Percentiles rank a stretch among this genome's conserved stretches.
Conservation (phyloP, 2,888 invertebrate species). For the Calephelis perditalis region DNA sequence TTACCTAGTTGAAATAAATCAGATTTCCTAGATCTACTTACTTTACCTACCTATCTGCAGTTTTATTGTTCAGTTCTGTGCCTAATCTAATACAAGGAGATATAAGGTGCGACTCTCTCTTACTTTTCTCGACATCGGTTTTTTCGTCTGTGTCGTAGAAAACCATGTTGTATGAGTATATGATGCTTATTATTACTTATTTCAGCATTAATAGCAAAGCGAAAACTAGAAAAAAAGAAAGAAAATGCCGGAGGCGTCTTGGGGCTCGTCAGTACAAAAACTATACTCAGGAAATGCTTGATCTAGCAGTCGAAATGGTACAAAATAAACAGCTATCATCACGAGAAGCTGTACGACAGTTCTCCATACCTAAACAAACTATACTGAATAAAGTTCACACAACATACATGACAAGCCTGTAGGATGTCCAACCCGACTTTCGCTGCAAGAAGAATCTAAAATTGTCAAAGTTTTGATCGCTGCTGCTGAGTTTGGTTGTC, state of each 20-base stretch:
- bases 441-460: conserved; percentile 20
- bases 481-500: conserved; percentile 26
- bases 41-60: too few relatives aligned
- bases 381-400: conserved; percentile 24
- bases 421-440: conserved; percentile 21
- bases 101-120: too few relatives aligned
- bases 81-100: too few relatives aligned
- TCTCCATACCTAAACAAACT: conserved; percentile 25
- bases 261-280: conserved; percentile 23
- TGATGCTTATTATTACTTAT: too few relatives aligned
- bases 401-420: conserved; percentile 22
- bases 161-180: too few relatives aligned
- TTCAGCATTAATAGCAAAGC: too few relatives aligned
- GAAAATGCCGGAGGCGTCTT: conserved; percentile 6
- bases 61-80: too few relatives aligned
- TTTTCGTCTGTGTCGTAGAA: too few relatives aligned
- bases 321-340: conserved; percentile 23
- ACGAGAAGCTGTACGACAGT: conserved; percentile 24
- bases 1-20: too few relatives aligned
- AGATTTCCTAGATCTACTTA: too few relatives aligned
- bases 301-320: conserved; percentile 22
- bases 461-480: conserved; percentile 24
- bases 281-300: conserved; percentile 24
- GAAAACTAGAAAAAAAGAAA: conserved; percentile 2
- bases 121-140: too few relatives aligned